Conservation (phyloP, 2,113 vertebrate species). For the Oncorhynchus kisutch region DNA sequence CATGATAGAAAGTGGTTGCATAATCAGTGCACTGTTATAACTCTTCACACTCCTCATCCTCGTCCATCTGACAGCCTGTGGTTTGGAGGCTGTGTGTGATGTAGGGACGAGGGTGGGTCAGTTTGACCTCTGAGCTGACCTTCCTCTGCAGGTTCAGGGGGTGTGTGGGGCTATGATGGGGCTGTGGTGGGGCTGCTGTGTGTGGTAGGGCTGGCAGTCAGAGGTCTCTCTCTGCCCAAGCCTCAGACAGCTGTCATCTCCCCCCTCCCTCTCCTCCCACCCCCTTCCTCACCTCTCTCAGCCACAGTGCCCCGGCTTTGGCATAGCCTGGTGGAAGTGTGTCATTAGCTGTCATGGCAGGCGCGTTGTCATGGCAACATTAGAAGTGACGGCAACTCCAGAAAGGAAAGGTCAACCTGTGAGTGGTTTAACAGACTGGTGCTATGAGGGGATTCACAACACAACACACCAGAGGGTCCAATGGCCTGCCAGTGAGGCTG, state of each 20-base stretch:
- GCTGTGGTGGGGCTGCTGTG: neutral
- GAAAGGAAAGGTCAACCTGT: constrained; percentile 60
- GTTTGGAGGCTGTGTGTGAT: neutral
- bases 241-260: constrained; percentile 46
- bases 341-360: constrained; percentile 64
- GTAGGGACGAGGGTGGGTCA: neutral
- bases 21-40: neutral
- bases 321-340: constrained; percentile 62
- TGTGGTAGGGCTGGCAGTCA: constrained; percentile 34
- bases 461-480: neutral
- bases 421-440: constrained; percentile 53
- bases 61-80: neutral
- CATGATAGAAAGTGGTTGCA: neutral
- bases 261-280: constrained; percentile 24
- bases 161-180: neutral
- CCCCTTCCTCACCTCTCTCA: constrained; percentile 18
- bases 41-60: too few species aligned
- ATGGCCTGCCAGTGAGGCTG: constrained; percentile 1
- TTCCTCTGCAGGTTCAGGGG: neutral
- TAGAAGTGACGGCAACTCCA: constrained; percentile 53
- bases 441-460: neutral
- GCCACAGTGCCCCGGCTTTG: constrained; percentile 29
- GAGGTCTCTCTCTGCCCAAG: constrained; percentile 6
- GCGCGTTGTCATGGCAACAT: constrained; percentile 57
- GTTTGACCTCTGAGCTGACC: neutral